A percentile compares a stretch with the other conserved stretches of the same genome.
Evolutionary conservation across 2,113 vertebrate genomes (phyloP).

Genomic region (Sylvia atricapilla): DNA sequence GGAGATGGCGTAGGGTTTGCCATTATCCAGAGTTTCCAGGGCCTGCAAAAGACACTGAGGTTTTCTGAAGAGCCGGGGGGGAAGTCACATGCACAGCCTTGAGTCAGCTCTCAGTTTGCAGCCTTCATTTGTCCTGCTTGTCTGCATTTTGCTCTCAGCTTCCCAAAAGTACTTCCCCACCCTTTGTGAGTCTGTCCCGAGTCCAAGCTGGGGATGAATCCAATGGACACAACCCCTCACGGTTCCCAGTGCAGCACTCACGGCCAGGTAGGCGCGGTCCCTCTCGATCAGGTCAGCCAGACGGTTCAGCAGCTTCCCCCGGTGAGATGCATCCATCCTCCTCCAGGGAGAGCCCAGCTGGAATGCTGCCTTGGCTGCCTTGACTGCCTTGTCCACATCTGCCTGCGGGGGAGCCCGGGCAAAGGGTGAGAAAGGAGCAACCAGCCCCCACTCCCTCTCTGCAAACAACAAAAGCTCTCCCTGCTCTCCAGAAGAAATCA

Average conservation of each 20-base stretch:
- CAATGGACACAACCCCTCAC: accelerated
- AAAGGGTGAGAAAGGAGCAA: neutral
- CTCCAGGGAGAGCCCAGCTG: slow-evolving; percentile 92
- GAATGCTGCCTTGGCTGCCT: slow-evolving; percentile 88
- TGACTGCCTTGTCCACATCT: slow-evolving; percentile 90
- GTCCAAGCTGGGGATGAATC: neutral
- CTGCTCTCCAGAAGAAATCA: neutral
- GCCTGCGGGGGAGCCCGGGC: slow-evolving; percentile 69
- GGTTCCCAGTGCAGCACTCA: slow-evolving; percentile 39
- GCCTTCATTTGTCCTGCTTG: accelerated
- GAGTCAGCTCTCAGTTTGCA: neutral
- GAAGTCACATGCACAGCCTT: accelerated
- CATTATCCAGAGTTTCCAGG: slow-evolving; percentile 94
- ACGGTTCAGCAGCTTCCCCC: slow-evolving; percentile 83
- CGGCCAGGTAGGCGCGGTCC: slow-evolving; percentile 89
- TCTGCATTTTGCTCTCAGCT: neutral
- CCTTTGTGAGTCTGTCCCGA: neutral
- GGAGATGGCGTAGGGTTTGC: slow-evolving; percentile 87
- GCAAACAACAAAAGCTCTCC: neutral
- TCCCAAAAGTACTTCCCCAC: neutral
- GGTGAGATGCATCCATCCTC: slow-evolving; percentile 88
- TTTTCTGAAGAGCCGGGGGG: neutral
- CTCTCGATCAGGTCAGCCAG: slow-evolving; percentile 91
- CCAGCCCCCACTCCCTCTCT: neutral
- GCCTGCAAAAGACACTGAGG: slow-evolving; percentile 67